These are phyloP conservation scores for Eremophila alpestris DNA, from an alignment of 2,797 vertebrate species.

Conservation along the genomic window DNA sequence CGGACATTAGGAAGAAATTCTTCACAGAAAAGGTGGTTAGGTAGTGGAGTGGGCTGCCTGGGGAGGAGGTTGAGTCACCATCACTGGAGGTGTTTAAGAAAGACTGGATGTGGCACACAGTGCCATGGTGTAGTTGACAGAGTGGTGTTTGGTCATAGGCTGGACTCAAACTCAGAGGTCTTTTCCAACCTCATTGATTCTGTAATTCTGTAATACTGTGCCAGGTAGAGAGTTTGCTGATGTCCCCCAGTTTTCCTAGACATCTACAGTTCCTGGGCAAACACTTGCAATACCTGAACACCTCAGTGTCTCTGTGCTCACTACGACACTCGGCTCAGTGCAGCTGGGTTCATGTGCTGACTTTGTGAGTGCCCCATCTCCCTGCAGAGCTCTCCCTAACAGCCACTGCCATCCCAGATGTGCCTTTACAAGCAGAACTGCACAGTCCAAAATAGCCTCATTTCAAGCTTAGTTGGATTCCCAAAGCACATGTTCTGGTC, in stretches of 20 bases:
- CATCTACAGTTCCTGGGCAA: background rate
- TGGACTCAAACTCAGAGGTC: background rate
- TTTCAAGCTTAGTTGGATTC: background rate
- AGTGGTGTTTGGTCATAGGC: background rate
- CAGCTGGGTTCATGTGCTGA: background rate
- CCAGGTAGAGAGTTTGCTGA: background rate
- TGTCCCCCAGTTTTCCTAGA: background rate
- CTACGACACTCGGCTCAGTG: accelerated
- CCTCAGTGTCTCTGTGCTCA: background rate
- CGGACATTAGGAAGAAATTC: background rate
- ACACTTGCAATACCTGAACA: background rate
- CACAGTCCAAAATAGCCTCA: background rate
- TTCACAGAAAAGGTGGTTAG: background rate
- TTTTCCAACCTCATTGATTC: background rate
- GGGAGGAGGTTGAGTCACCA: background rate
- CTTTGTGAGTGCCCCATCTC: background rate
- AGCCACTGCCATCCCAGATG: background rate
- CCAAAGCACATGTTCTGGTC: background rate
- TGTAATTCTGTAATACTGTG: background rate
- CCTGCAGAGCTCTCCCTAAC: background rate
- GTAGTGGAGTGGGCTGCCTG: background rate
- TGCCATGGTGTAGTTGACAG: background rate
- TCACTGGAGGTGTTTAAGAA: background rate
- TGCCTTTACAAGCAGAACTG: background rate
- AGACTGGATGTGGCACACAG: background rate